Evolutionary conservation across 1,140 invertebrate genomes (phyloP).

Genomic region (Nasonia giraulti): DNA sequence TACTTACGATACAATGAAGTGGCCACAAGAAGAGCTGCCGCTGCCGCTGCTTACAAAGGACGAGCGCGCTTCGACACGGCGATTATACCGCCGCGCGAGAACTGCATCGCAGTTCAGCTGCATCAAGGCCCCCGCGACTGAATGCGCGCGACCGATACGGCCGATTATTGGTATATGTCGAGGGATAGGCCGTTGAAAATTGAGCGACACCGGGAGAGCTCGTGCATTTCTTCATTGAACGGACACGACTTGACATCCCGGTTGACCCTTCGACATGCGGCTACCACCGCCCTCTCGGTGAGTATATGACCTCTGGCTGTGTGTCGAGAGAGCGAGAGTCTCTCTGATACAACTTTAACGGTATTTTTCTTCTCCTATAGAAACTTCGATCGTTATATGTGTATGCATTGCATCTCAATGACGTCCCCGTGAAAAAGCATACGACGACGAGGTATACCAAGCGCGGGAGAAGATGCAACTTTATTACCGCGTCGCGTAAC

Average conservation of each 20-base stretch:
- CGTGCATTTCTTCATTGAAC: slow-evolving; percentile 36
- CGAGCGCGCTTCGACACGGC: neutral
- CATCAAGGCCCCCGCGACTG: neutral
- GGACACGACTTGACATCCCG: slow-evolving; percentile 31
- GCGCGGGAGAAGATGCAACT: neutral
- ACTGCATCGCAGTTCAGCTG: neutral
- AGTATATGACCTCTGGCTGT: too few species aligned
- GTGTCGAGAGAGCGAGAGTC: too few species aligned
- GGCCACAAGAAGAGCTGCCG: neutral
- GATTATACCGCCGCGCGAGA: neutral
- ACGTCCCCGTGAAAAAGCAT: neutral
- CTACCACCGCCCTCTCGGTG: neutral
- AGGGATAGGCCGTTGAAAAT: neutral
- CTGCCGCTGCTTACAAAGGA: neutral
- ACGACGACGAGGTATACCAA: too few species aligned
- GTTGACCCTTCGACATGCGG: neutral
- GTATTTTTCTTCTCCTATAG: neutral
- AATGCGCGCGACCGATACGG: slow-evolving; percentile 5
- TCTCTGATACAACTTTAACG: neutral
- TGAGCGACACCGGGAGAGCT: neutral
- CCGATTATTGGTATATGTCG: neutral
- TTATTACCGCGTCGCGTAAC: neutral
- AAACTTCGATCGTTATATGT: neutral
- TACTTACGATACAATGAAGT: too few species aligned
- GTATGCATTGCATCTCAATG: neutral